A percentile compares a stretch with the other conserved stretches of the same genome.
Evolutionary conservation across 2,888 invertebrate species (phyloP).

Genomic region (Eilema depressum): DNA sequence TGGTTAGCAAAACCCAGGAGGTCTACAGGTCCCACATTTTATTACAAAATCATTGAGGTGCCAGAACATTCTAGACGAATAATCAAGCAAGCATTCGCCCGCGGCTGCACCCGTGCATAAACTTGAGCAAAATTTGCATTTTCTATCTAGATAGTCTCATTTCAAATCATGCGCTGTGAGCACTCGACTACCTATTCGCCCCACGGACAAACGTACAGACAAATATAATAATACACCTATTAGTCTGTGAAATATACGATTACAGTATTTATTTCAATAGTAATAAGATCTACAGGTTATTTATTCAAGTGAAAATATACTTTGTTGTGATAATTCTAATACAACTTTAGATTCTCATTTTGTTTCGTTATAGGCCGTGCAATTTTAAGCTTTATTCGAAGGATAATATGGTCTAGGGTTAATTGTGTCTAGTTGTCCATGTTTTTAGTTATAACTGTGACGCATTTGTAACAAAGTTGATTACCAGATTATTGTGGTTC

Average conservation of each 20-base stretch:
- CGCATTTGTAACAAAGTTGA: not conserved
- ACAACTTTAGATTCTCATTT: conserved; percentile 18
- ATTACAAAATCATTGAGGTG: conserved; percentile 31
- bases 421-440: not conserved
- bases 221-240: conserved; percentile 5
- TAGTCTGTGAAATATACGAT: conserved; percentile 2
- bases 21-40: conserved; percentile 14
- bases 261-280: not conserved
- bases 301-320: not conserved
- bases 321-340: conserved; percentile 14
- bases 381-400: not conserved
- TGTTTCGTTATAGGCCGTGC: not conserved
- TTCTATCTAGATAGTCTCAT: conserved; percentile 65
- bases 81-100: conserved; percentile 51
- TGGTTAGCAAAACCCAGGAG: not conserved
- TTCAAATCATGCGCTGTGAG: conserved; percentile 58
- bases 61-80: conserved; percentile 37
- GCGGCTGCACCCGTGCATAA: conserved; percentile 53
- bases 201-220: conserved; percentile 46
- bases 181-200: conserved; percentile 67
- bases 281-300: conserved; percentile 20
- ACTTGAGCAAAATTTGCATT: conserved; percentile 65
- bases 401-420: not conserved
- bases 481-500: not conserved
- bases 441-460: conserved; percentile 3